These are phyloP conservation scores for Xerus inauris DNA, from an alignment of 2,113 vertebrate genomes.

Conservation along the genomic window DNA sequence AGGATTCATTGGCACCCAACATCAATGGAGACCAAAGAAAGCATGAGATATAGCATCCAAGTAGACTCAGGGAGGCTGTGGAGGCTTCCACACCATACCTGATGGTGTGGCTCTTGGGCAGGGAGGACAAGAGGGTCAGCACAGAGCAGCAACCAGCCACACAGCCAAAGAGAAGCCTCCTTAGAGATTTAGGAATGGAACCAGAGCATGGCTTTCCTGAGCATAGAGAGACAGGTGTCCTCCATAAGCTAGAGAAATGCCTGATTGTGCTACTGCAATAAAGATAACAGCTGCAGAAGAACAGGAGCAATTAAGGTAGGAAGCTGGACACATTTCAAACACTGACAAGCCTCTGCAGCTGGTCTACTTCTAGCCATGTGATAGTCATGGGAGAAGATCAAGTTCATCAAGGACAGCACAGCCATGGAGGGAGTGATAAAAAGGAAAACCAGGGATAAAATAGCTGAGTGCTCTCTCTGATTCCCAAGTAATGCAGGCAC, in stretches of 20 bases:
- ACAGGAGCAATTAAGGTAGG: not conserved
- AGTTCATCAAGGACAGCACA: not conserved
- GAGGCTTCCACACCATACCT: fast-evolving
- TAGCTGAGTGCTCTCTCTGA: not conserved
- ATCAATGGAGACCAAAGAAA: not conserved
- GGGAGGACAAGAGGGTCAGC: not conserved
- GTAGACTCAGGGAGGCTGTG: not conserved
- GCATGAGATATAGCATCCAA: not conserved
- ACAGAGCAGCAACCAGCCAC: not conserved
- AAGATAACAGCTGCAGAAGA: not conserved
- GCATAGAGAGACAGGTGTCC: not conserved
- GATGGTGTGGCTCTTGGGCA: not conserved
- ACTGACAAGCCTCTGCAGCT: not conserved
- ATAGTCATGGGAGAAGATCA: not conserved
- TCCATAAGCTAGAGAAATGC: not conserved
- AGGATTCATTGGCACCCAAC: not conserved
- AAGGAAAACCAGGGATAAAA: not conserved
- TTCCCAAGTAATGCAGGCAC: not conserved
- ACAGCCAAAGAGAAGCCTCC: not conserved
- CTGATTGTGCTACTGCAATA: not conserved
- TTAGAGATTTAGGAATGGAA: not conserved
- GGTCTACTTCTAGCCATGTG: not conserved
- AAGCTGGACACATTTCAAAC: not conserved
- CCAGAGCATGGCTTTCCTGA: not conserved
- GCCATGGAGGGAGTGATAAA: not conserved